Evolutionary conservation across 2,888 invertebrate genomes (phyloP), one percentile per base, ranked within the genome.

Genomic region (Ethmia dodecea): DNA sequence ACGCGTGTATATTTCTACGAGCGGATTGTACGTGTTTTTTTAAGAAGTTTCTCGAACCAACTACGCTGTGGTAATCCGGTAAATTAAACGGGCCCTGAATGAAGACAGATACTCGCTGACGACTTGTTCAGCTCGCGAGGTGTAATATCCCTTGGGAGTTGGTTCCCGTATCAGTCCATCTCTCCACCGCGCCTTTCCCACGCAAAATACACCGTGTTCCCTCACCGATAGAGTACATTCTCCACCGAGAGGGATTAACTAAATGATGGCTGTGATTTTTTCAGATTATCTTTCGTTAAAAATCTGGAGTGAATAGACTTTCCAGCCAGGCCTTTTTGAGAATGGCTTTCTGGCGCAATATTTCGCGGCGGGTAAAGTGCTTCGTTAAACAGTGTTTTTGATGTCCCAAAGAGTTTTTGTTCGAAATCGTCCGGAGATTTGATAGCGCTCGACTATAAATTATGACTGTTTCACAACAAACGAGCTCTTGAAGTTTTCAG

Each of bases 221-320:
- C 5, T 10, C 4, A 12, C 15, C 5, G 9, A 12, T 12, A 27
- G 6, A 5, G 16, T 2, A 13, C 16, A 9, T 33, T 33, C 34
- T 31, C 22, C 24, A 22, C 3, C 13, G 18, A 10, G 6, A 5
- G 6, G 34, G 13, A 27, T 35, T 35, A 34, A 31, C 37, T 28
- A 35, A 35, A 31, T 28, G 33, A 16, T 22, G 31, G 12, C 14
- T 39, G 37, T 39, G 36, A 39, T 39, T 42, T 39, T 42, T 42
- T 42, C 16, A 33, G 42, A 39, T 42, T 42, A 42, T 39, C 34
- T 37, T 37, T 34, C 31, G 36, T 36, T 37, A 36, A 42, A 40
- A 39, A 37, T 34, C 38, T 37, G 35, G 24, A 42, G 37, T 42
- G 31, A 38, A 36, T 42, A 42, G 38, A 34, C 35, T 29, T 22